A percentile compares a stretch with the other conserved stretches of the same genome.
Conservation (phyloP, 2,888 invertebrate genomes). For the Cremastinae sp. region DNA sequence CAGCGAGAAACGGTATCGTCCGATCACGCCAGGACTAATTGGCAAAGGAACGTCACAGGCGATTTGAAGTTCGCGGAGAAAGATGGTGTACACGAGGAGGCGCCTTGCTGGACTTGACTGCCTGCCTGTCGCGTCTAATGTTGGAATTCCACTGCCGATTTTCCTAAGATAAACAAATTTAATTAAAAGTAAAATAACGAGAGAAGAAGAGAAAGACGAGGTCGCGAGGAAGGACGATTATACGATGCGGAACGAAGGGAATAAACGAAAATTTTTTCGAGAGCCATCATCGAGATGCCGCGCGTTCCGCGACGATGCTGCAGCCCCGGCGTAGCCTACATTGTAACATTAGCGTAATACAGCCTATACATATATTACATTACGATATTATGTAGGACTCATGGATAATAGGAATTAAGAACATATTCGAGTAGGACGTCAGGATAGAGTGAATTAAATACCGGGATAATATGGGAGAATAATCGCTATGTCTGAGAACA, state of each 20-base stretch:
- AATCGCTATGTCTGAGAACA: constrained; percentile 34
- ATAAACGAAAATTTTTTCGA: constrained; percentile 44
- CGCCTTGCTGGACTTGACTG: constrained; percentile 70
- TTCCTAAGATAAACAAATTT: constrained; percentile 75
- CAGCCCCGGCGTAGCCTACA: constrained; percentile 77
- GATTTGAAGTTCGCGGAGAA: constrained; percentile 45
- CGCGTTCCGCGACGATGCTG: constrained; percentile 70
- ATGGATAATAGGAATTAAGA: constrained; percentile 61
- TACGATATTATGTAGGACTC: constrained; percentile 66
- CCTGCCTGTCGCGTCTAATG: constrained; percentile 78
- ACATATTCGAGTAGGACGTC: constrained; percentile 57
- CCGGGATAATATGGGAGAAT: constrained; percentile 69
- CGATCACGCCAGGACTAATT: background rate
- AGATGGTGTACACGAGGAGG: background rate
- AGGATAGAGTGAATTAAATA: constrained; percentile 59
- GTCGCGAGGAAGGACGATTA: constrained; percentile 19
- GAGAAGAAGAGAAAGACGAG: constrained; percentile 52
- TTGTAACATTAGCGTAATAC: constrained; percentile 71
- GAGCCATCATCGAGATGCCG: constrained; percentile 62
- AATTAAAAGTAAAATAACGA: constrained; percentile 52
- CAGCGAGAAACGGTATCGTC: too few relatives aligned
- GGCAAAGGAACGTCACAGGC: constrained; percentile 25
- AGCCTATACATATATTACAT: constrained; percentile 74
- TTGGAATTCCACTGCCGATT: constrained; percentile 81
- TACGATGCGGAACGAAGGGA: constrained; percentile 28